Evolutionary conservation across 1,140 invertebrate genomes (phyloP).

Genomic region (Drosophila repletoides): DNA sequence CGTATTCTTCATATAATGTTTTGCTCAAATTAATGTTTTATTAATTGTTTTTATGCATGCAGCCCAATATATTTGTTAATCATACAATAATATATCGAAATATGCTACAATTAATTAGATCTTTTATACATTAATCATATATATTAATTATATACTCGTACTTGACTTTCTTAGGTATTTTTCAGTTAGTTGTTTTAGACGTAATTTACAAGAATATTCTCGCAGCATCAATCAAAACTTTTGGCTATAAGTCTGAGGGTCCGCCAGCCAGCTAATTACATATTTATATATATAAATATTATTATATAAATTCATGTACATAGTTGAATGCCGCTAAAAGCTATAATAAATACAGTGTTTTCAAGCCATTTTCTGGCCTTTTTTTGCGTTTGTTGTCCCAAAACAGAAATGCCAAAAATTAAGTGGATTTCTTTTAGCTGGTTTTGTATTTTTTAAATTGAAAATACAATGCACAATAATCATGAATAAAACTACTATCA

Average conservation of each 20-base stretch:
- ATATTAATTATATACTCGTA: slow-evolving; percentile 23
- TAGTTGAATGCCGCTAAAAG: slow-evolving; percentile 26
- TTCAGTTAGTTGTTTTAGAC: slow-evolving; percentile 23
- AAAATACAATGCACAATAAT: slow-evolving; percentile 56
- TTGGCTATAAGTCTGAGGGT: slow-evolving; percentile 4
- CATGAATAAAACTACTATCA: slow-evolving; percentile 76
- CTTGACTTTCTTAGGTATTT: slow-evolving; percentile 1
- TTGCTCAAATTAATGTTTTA: slow-evolving; percentile 74
- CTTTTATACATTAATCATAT: slow-evolving; percentile 57
- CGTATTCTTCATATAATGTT: slow-evolving; percentile 25
- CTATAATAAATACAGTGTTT: slow-evolving; percentile 12
- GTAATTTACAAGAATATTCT: slow-evolving; percentile 58
- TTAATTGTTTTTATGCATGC: slow-evolving; percentile 67
- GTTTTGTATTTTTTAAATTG: slow-evolving; percentile 20
- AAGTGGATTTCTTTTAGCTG: slow-evolving; percentile 16
- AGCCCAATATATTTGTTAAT: slow-evolving; percentile 57
- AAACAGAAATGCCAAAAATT: slow-evolving; percentile 19
- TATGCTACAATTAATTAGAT: slow-evolving; percentile 64
- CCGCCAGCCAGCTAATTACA: slow-evolving; percentile 7
- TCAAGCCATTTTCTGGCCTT: no score
- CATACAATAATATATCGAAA: slow-evolving; percentile 47
- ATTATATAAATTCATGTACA: slow-evolving; percentile 47
- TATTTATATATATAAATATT: slow-evolving; percentile 18
- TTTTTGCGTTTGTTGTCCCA: no score
- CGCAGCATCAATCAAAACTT: slow-evolving; percentile 40